Evolutionary conservation across 2,888 invertebrate species (phyloP).

Genomic region (Hemistola chrysoprasaria): DNA sequence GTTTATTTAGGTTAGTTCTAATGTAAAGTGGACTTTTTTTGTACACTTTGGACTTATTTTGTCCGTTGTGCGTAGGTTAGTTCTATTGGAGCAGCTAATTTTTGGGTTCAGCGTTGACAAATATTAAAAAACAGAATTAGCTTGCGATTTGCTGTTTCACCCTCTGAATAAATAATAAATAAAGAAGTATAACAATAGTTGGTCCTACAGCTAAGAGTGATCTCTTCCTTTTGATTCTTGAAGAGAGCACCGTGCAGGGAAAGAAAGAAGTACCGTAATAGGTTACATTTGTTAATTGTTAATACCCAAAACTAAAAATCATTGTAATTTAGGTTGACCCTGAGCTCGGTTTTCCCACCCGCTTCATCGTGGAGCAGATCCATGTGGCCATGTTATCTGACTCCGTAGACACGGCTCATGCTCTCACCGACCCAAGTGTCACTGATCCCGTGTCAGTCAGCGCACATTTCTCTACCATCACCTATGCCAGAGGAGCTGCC

Average conservation of each 20-base stretch:
- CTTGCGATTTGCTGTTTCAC: too few species aligned
- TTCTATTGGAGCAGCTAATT: too few species aligned
- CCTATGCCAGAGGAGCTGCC: constrained; percentile 85
- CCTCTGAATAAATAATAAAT: too few species aligned
- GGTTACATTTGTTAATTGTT: too few species aligned
- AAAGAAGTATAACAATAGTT: too few species aligned
- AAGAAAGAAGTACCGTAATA: too few species aligned
- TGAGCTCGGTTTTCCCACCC: constrained; percentile 55
- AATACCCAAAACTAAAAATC: too few species aligned
- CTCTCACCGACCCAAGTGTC: constrained; percentile 81
- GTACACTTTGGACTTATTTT: neutral
- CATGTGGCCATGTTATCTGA: constrained; percentile 84
- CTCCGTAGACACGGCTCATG: constrained; percentile 76
- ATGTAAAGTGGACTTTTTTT: neutral
- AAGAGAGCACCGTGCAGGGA: too few species aligned
- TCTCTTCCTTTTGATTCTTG: too few species aligned
- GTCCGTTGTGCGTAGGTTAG: constrained; percentile 8
- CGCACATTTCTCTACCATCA: constrained; percentile 85
- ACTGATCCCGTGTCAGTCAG: constrained; percentile 81
- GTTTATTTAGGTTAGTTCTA: neutral
- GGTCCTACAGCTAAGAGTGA: too few species aligned
- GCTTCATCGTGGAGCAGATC: constrained; percentile 86
- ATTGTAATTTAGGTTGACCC: constrained; percentile 48
- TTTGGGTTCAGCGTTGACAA: too few species aligned
- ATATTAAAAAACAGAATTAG: too few species aligned